Percentiles rank a stretch among this genome's conserved stretches.
phyloP scores from a whole-genome alignment of 2,797 vertebrate species.

The Melanotaenia pygmaea region DNA sequence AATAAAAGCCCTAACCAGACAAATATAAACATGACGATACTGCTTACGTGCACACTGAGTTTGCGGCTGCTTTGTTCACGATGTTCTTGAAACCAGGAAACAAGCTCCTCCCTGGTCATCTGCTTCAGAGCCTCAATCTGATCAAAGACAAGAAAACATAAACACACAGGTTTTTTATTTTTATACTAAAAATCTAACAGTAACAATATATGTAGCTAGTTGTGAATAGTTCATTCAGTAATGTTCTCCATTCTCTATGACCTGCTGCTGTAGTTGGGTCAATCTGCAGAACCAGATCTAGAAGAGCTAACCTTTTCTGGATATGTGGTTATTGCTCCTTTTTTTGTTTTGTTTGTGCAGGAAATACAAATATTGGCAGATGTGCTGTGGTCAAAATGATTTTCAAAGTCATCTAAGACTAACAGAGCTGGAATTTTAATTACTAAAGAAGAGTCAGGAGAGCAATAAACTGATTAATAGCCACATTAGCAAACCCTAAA shows the following conservation, averaged over 20 bases:
- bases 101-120: constrained; percentile 86
- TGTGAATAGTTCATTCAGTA: neutral
- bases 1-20: accelerated
- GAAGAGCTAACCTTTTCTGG: too few relatives aligned
- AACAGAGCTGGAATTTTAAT: too few relatives aligned
- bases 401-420: too few relatives aligned
- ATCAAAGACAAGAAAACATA: constrained; percentile 9
- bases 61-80: constrained; percentile 84
- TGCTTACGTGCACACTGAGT: constrained; percentile 93
- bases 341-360: too few relatives aligned
- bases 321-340: too few relatives aligned
- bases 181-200: neutral
- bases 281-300: neutral
- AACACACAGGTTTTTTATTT: neutral
- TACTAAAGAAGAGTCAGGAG: neutral
- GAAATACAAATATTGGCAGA: too few relatives aligned
- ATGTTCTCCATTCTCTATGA: neutral
- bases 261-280: neutral
- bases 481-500: too few relatives aligned
- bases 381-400: too few relatives aligned
- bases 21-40: neutral
- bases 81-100: constrained; percentile 89
- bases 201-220: neutral
- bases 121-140: constrained; percentile 93
- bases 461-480: neutral